phyloP scores from a whole-genome alignment of 1,140 invertebrate genomes.

The Drosophila varians region DNA sequence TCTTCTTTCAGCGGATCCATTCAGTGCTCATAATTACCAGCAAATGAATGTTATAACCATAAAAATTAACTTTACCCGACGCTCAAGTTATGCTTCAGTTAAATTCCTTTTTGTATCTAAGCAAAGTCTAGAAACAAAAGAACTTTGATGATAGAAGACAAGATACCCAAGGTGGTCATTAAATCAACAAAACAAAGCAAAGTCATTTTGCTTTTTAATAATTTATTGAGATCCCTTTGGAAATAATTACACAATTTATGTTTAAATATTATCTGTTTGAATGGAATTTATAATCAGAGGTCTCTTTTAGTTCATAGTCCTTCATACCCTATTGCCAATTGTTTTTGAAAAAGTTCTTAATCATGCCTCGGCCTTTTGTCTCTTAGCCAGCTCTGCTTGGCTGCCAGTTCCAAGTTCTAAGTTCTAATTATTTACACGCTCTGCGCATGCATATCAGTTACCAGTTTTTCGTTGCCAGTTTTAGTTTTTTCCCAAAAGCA shows the following conservation, averaged over 20 bases:
- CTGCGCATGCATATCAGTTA: conserved; percentile 76
- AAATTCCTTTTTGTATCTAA: conserved; percentile 58
- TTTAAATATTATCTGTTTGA: background rate
- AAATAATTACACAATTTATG: background rate
- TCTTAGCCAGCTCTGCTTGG: conserved; percentile 27
- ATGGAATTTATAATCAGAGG: background rate
- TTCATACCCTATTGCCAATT: conserved; percentile 1
- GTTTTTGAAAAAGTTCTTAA: conserved; percentile 57
- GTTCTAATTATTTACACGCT: conserved; percentile 78
- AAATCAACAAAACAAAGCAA: background rate
- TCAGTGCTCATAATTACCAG: conserved; percentile 72
- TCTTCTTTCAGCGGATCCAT: conserved; percentile 9
- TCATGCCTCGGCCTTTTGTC: conserved; percentile 50
- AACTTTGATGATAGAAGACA: conserved; percentile 10
- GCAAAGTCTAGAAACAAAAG: conserved; percentile 18
- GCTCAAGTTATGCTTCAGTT: conserved; percentile 77
- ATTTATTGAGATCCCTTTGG: background rate
- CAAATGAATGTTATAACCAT: conserved; percentile 81
- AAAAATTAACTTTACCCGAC: conserved; percentile 73
- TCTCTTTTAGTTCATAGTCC: background rate
- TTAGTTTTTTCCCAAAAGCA: conserved; percentile 18
- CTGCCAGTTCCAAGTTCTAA: conserved; percentile 12
- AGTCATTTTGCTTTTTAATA: too few relatives aligned
- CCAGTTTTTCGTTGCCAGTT: conserved; percentile 53
- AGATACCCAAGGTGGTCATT: conserved; percentile 8